Base-by-base conservation (phyloP, 2,888 invertebrate species). In the Mythimna vitellina region DNA sequence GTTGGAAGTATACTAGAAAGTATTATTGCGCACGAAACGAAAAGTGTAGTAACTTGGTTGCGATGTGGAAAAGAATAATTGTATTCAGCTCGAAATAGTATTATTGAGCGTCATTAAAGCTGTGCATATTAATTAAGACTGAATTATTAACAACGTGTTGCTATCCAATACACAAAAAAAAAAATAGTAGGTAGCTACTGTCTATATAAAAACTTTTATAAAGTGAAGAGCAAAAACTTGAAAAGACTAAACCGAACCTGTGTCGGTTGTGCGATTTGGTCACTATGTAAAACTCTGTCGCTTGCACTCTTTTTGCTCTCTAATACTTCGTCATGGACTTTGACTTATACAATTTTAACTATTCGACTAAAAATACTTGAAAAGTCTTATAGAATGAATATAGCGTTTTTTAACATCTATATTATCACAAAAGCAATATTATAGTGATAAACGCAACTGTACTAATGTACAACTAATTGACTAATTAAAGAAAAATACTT, bases 261-360 rank as follows among this genome's bases (percentile, higher is more conserved):
- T 17, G 42, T 53, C 17, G 12, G n/a, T 10, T 22, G 5, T n/a
- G 35, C 35, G 25, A 53, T 20, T 53, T 46, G 4, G 8, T 69
- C 22, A 57, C 9, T 32, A 5, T 2, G 25, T 61, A 61, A 25
- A 56, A 70, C 12, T 42, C 49, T 58, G 80, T 64, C 68, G 57
- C 75, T 75, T 80, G 17, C 20, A 10, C 35, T 32, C 20, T 72
- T 76, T 78, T 73, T 63, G 32, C 57, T 54, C n/a, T 66, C 10
- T 56, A 61, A 38, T 38, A 22, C 22, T 53, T n/a, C 17, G 3
- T 54, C 54, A 74, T 65, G 60, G 60, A 74, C 54, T 61, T 42
- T 35, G 64, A 76, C 72, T 49, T 65, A 54, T 78, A 76, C 79
- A 72, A 54, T 61, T 42, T 78, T 25, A 72, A 49, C 60, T 72